A percentile compares a stretch with the other conserved stretches of the same genome.
Conservation (phyloP, 2,888 invertebrate species). For the Ichneumon xanthorius region DNA sequence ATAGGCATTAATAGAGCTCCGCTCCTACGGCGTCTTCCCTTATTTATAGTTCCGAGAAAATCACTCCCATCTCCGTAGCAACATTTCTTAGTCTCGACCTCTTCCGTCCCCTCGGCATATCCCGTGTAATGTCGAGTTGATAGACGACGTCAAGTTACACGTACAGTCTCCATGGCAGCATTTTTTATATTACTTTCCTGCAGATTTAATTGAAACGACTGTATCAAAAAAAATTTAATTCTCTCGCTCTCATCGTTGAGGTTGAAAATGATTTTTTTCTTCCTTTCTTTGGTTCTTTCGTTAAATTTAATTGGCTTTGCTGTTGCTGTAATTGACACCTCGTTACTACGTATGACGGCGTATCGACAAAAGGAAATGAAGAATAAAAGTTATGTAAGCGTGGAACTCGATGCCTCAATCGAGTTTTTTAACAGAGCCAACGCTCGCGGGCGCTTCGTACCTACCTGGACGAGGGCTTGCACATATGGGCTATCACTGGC, state of each 20-base stretch:
- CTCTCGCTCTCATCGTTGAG: neutral
- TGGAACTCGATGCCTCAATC: neutral
- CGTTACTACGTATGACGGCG: neutral
- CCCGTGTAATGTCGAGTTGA: slow-evolving; percentile 2
- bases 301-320: neutral
- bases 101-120: slow-evolving; percentile 20
- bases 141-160: slow-evolving; percentile 5
- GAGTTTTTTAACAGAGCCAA: neutral
- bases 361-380: neutral
- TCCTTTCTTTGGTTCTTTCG: neutral
- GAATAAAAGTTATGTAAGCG: neutral
- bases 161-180: neutral
- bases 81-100: slow-evolving; percentile 11
- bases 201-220: neutral
- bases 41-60: slow-evolving; percentile 48
- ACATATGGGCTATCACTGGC: slow-evolving; percentile 41
- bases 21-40: slow-evolving; percentile 17
- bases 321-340: neutral
- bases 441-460: neutral
- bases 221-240: neutral
- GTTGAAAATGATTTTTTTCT: neutral
- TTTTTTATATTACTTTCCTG: neutral
- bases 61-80: neutral
- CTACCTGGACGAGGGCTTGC: neutral
- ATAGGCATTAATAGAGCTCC: slow-evolving; percentile 32